Conservation (phyloP, 2,888 invertebrate species). For the Eubasilissa splendida region DNA sequence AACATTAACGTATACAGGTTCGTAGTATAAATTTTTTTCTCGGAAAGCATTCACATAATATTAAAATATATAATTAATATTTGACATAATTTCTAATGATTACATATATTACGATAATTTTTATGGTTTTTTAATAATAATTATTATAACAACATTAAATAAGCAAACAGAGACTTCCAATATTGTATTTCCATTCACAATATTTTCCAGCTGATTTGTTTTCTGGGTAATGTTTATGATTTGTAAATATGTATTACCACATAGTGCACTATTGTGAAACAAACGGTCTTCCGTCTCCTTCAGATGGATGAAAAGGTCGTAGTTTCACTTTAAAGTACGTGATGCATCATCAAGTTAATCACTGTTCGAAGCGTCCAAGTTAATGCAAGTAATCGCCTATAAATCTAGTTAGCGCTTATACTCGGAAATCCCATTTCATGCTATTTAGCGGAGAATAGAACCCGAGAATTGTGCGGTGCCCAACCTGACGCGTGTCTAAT, state of each 20-base stretch:
- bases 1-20: no score
- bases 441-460: slow-evolving; percentile 36
- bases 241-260: background rate
- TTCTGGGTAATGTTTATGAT: background rate
- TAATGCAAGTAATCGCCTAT: slow-evolving; percentile 17
- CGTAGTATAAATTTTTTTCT: no score
- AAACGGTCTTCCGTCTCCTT: background rate
- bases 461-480: background rate
- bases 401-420: slow-evolving; percentile 30
- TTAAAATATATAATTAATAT: no score
- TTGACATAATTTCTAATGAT: no score
- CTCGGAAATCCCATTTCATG: slow-evolving; percentile 51
- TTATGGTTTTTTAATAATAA: no score
- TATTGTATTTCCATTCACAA: no score
- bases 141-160: no score
- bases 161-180: no score
- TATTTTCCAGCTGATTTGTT: no score
- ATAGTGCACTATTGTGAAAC: background rate
- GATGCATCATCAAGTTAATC: slow-evolving; percentile 4
- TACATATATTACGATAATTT: no score
- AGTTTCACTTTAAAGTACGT: slow-evolving; percentile 30
- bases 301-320: background rate
- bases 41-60: no score
- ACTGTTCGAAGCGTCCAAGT: background rate
- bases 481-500: slow-evolving; percentile 20